A percentile compares a stretch with the other conserved stretches of the same genome.
Evolutionary conservation across 2,113 vertebrate genomes (phyloP).

Genomic region (Misgurnus anguillicaudatus): DNA sequence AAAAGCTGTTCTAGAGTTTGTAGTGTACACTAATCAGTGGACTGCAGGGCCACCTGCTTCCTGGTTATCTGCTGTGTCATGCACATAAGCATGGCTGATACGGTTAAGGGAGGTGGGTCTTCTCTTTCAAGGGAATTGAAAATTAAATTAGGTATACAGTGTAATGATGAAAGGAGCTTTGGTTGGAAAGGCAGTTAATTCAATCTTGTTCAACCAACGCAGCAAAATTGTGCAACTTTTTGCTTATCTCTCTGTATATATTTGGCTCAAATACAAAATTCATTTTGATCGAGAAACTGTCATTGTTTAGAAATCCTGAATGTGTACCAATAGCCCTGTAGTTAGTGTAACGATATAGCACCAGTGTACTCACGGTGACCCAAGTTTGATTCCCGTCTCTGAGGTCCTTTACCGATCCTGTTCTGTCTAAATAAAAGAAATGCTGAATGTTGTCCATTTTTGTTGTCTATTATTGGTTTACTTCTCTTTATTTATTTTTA

Average conservation of each 20-base stretch:
- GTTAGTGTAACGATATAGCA: too few relatives aligned
- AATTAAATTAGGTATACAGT: not conserved
- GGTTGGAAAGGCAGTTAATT: not conserved
- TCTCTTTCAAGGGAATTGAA: constrained; percentile 22
- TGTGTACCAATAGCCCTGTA: too few relatives aligned
- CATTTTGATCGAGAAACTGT: not conserved
- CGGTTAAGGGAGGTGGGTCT: constrained; percentile 17
- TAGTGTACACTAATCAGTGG: constrained; percentile 55
- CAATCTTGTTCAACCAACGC: not conserved
- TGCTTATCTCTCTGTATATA: not conserved
- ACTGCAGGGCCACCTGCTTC: constrained; percentile 43
- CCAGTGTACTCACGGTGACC: too few relatives aligned
- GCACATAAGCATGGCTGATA: constrained; percentile 56
- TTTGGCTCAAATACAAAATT: not conserved
- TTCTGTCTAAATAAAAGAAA: too few relatives aligned
- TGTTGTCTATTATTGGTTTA: too few relatives aligned
- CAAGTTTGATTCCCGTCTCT: too few relatives aligned
- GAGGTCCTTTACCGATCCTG: too few relatives aligned
- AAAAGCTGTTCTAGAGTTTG: not conserved
- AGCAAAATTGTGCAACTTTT: not conserved
- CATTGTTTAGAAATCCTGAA: not conserved
- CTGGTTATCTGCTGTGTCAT: constrained; percentile 57
- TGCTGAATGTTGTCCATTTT: too few relatives aligned
- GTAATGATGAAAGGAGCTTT: constrained; percentile 7
- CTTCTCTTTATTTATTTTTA: not conserved